Evolutionary conservation across 2,797 vertebrate species (phyloP), one percentile per base, ranked within the genome.

Genomic region (Molossus molossus): DNA sequence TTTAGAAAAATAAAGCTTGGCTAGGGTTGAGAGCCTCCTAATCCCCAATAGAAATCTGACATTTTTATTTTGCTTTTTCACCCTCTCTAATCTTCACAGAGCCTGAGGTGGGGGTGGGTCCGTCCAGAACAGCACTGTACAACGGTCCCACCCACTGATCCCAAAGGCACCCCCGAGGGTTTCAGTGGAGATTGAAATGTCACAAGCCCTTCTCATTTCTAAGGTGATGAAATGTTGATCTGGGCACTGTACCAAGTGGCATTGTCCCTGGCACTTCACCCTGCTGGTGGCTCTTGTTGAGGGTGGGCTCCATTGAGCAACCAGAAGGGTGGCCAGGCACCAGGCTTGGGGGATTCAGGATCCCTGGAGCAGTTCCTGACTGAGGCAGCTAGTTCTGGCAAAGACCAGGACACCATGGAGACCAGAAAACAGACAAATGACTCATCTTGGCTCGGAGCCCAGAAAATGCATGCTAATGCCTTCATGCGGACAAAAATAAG

Each of bases 391-490:
- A 77, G 76, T 94, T 85, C 96, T 90, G 87, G 87, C 94, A 27
- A 69, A 83, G 75, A 91, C 79, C 37, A 25, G 53, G 37, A 25
- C 79, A 55, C 88, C 95, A 73, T 80, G 80, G 94, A 96, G 92
- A 97, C 8, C 0, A 40, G 67, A 29, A 75, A 95, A 87, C 48
- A 79, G 85, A n/a, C n/a, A 37, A 87, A 95, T 96, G 93, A 97
- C 65, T 96, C 95, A 77, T 58, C 67, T 37, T 95, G 96, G 96
- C 97, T n/a, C 4, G 0, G 37, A 65, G 89, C 97, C 96, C 87
- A 95, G 95, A 88, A 94, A 84, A 94, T 73, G 60, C 40, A 90
- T 57, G 65, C 70, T 25, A 60, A 85, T 72, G 82, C 50, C 77
- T 94, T 94, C 82, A 15, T 9, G 18, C 64, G 90, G 96, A 88